Evolutionary conservation across 2,113 vertebrate species (phyloP), one percentile per base, ranked within the genome.

Genomic region (Hyperoodon ampullatus): DNA sequence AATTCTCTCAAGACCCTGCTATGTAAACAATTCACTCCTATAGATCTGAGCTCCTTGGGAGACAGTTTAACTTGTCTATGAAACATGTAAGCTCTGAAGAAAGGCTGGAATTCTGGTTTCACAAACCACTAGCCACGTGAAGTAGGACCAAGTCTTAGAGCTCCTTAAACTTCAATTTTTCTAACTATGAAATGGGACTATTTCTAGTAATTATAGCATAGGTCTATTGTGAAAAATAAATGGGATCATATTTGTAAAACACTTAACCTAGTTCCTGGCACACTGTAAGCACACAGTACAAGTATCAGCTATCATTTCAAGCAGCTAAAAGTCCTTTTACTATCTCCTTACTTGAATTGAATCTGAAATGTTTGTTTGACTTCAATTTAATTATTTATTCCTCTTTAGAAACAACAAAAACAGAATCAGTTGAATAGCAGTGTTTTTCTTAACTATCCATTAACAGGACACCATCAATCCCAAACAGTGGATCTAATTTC

Each of bases 11-110:
- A 24, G 81, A 8, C 28, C 24, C 16, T 30, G 42, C 12, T 19
- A 1, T 2, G 12, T 24, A 14, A 60, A 4, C 4, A 9, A 8
- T 1, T 15, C 61, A 30, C 9, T 39, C 6, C 18, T 7, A 6
- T 14, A 23, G 30, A 10, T 15, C 0, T 42, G 66, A 30, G 28
- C 35, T 39, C 9, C 3, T 15, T n/a, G 16, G 4, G 8, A 53
- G 12, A 12, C 33, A 24, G 9, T 2, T 18, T 0, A 50, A 14
- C 47, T 44, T 61, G 12, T 2, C 10, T 24, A 23, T 14, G 35
- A 21, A 10, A 15, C 4, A 5, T 3, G 2, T 6, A 21, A 50
- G 26, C 21, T 6, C 66, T 6, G 18, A 50, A 19, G 28, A n/a
- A 14, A 39, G 9, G 4, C 0, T 8, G 16, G 60, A n/a, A 39